Percentiles rank a stretch among this genome's conserved stretches.
Evolutionary conservation across 2,113 vertebrate genomes (phyloP).

Genomic region (Hippocampus zosterae): DNA sequence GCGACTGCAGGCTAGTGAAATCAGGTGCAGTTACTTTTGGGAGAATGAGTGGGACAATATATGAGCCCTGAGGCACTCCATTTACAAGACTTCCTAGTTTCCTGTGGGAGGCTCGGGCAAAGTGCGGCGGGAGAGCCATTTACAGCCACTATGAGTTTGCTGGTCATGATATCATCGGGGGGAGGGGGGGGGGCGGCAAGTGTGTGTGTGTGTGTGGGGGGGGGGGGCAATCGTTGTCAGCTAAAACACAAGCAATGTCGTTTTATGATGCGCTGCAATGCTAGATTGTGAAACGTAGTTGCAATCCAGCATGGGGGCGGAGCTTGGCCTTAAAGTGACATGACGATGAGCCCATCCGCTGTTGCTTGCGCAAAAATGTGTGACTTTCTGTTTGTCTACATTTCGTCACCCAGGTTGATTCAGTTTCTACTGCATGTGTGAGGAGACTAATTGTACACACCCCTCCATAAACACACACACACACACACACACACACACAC

Average conservation of each 20-base stretch:
- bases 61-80: not conserved
- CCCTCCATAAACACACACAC: too few species aligned
- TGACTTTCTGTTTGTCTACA: not conserved
- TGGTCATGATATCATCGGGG: not conserved
- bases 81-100: not conserved
- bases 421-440: not conserved
- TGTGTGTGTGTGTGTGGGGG: too few species aligned
- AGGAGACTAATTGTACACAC: not conserved
- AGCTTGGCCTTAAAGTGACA: not conserved
- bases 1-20: not conserved
- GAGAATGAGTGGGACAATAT: not conserved
- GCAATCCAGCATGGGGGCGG: not conserved
- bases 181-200: too few species aligned
- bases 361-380: not conserved
- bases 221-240: too few species aligned
- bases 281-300: too few species aligned
- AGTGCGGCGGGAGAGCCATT: not conserved
- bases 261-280: too few species aligned
- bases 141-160: not conserved
- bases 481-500: too few species aligned
- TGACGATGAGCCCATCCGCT: not conserved
- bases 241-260: too few species aligned
- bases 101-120: not conserved
- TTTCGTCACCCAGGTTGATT: not conserved
- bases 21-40: not conserved